A percentile compares a stretch with the other conserved stretches of the same genome.
Conservation (phyloP, 2,888 invertebrate species). For the Gryllus longicercus region DNA sequence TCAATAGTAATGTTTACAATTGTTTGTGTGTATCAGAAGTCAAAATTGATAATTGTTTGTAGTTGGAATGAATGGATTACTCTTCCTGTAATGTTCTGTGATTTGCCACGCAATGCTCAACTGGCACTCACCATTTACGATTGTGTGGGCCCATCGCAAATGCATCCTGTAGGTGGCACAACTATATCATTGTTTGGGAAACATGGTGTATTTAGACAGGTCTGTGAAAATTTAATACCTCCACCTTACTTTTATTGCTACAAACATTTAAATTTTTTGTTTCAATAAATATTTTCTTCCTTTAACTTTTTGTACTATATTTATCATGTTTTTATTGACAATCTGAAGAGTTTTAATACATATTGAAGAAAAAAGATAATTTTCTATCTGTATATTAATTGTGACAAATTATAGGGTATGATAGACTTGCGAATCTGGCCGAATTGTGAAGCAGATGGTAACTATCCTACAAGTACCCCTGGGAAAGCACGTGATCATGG, state of each 20-base stretch:
- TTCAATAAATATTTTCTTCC: too few species aligned
- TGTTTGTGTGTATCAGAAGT: neutral
- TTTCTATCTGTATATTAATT: too few species aligned
- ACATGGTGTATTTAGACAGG: conserved; percentile 84
- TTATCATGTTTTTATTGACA: neutral
- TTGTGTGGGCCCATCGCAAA: conserved; percentile 80
- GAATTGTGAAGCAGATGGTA: conserved; percentile 74
- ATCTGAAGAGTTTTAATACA: neutral
- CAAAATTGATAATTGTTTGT: conserved; percentile 40
- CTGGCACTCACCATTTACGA: conserved; percentile 88
- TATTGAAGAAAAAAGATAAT: too few species aligned
- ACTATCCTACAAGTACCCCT: conserved; percentile 68
- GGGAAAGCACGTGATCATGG: conserved; percentile 78
- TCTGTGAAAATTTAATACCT: conserved; percentile 42
- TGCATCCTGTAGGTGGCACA: conserved; percentile 87
- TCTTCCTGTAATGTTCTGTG: conserved; percentile 84
- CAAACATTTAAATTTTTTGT: too few species aligned
- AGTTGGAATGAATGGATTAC: conserved; percentile 98
- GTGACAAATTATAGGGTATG: conserved; percentile 58
- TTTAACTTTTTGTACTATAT: too few species aligned
- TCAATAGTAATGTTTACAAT: neutral
- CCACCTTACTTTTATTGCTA: too few species aligned
- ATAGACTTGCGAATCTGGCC: conserved; percentile 91
- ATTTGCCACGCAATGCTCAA: conserved; percentile 82
- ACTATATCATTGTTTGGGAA: conserved; percentile 92